A percentile compares a stretch with the other conserved stretches of the same genome.
phyloP scores from a whole-genome alignment of 2,113 vertebrate species.

The Pelobates fuscus region DNA sequence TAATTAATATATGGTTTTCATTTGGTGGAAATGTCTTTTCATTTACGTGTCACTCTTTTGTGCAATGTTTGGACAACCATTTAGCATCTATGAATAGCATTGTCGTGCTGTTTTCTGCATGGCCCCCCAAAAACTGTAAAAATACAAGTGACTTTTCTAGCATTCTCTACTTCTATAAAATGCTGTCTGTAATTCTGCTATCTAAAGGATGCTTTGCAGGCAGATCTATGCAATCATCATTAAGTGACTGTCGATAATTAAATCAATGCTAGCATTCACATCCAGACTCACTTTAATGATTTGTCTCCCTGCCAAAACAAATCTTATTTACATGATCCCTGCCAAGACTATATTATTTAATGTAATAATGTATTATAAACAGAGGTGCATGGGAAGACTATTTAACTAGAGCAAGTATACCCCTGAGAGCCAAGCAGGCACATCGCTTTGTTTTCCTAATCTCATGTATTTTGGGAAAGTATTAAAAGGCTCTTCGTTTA shows the following conservation, averaged over 20 bases:
- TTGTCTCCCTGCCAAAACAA: conserved; percentile 55
- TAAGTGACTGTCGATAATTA: neutral
- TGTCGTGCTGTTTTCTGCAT: no score
- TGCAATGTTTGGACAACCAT: no score
- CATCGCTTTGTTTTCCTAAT: neutral
- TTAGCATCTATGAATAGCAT: no score
- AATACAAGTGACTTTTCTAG: no score
- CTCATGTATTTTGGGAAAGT: neutral
- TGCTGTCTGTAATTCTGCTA: neutral
- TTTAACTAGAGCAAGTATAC: conserved; percentile 50
- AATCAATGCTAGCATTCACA: neutral
- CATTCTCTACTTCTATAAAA: no score
- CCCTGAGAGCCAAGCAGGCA: neutral
- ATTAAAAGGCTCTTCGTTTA: neutral
- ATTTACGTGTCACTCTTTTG: no score
- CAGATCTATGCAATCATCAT: neutral
- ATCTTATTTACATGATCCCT: conserved; percentile 53
- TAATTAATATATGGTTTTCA: no score
- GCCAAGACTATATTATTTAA: conserved; percentile 59
- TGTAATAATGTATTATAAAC: conserved; percentile 58
- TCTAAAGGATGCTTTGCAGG: neutral
- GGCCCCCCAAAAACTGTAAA: no score
- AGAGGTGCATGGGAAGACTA: conserved; percentile 57
- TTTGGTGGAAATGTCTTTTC: no score
- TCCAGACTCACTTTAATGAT: conserved; percentile 52